phyloP scores from a whole-genome alignment of 37 sponge, comb jelly and placozoan species.

The Halisarca cf. caerulea region DNA sequence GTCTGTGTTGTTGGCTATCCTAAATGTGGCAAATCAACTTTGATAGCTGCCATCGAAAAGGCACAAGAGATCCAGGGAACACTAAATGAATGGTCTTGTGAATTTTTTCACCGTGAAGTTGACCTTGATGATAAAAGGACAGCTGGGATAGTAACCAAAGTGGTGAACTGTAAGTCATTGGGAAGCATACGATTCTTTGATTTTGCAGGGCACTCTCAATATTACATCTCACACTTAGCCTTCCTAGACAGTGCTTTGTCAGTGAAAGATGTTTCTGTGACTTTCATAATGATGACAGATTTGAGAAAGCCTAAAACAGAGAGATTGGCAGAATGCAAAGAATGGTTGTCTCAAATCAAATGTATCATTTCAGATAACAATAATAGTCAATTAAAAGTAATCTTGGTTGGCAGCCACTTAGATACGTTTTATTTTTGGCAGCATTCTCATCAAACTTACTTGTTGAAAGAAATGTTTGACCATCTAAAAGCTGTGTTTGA shows the following conservation, averaged over 20 bases:
- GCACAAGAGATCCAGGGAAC: too few species aligned
- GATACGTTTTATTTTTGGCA: not conserved
- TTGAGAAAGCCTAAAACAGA: not conserved
- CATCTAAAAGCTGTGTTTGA: not conserved
- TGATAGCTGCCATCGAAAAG: not conserved
- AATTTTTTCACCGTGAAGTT: not conserved
- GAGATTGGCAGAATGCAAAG: not conserved
- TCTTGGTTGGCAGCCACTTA: slow-evolving; percentile 1
- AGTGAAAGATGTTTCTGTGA: not conserved
- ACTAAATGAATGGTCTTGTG: not conserved
- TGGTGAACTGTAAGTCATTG: not conserved
- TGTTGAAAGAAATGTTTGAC: not conserved
- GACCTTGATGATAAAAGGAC: not conserved
- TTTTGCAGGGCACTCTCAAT: not conserved
- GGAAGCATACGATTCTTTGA: not conserved
- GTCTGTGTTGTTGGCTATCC: not conserved
- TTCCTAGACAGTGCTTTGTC: not conserved
- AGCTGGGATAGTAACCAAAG: slow-evolving; percentile 3
- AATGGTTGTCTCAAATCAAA: not conserved
- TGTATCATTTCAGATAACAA: not conserved
- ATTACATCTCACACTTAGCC: not conserved
- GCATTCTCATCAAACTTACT: not conserved
- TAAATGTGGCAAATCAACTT: not conserved
- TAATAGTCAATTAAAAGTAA: not conserved
- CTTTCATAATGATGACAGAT: not conserved